phyloP scores from a whole-genome alignment of 2,113 vertebrate genomes.

The Hoplias malabaricus region DNA sequence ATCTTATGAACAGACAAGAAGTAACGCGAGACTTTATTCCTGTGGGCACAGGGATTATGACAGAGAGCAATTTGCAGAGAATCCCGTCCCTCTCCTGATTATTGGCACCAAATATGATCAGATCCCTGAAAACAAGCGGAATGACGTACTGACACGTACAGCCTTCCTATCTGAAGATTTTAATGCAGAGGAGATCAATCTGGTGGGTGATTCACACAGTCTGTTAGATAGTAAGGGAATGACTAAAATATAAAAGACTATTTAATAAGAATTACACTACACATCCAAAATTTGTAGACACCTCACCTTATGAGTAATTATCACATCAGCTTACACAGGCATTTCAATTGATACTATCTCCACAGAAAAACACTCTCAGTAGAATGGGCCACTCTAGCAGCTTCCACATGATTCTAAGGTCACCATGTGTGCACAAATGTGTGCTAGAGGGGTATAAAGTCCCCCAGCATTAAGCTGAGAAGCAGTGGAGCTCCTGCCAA shows the following conservation, averaged over 20 bases:
- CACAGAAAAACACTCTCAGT: too few relatives aligned
- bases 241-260: not conserved
- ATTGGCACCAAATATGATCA: conserved; percentile 98
- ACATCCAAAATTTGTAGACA: too few relatives aligned
- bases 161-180: conserved; percentile 97
- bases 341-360: too few relatives aligned
- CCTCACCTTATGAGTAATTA: too few relatives aligned
- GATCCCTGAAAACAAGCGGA: conserved; percentile 90
- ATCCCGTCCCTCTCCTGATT: conserved; percentile 89
- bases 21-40: not conserved
- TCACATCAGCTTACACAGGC: too few relatives aligned
- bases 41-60: conserved; percentile 86
- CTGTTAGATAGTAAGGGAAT: not conserved
- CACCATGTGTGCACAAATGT: too few relatives aligned
- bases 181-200: conserved; percentile 96
- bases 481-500: too few relatives aligned
- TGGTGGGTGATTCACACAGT: conserved; percentile 72
- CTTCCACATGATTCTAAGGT: too few relatives aligned
- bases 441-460: too few relatives aligned
- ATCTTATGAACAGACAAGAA: not conserved
- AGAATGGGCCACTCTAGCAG: too few relatives aligned
- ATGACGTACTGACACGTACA: conserved; percentile 90
- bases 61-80: conserved; percentile 93
- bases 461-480: too few relatives aligned
- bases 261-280: not conserved